Evolutionary conservation across 2,113 vertebrate genomes (phyloP), one percentile per base, ranked within the genome.

Genomic region (Corydoras maculifer): DNA sequence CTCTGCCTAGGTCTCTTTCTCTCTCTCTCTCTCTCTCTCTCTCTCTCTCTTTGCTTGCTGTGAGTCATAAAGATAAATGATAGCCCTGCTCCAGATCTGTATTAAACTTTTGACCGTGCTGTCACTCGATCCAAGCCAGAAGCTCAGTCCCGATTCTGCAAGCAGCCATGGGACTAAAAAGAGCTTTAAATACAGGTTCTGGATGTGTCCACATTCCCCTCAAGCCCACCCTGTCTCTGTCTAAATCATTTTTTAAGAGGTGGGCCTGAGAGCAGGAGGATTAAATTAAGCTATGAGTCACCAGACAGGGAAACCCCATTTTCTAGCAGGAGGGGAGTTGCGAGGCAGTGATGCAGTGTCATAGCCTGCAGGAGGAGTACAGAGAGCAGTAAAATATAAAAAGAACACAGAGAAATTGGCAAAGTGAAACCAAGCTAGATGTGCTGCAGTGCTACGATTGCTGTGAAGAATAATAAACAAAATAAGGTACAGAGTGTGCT

Each of bases 51-150:
- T 79, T 78, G 82, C 76, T 81, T 55, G 15, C 59, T 58, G 43
- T 66, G 54, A 80, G 75, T 82, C 80, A 82, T 68, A 71, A 76
- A 75, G 69, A 57, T 82, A 79, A 84, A 83, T 76, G 64, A 81
- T 80, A 55, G 48, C 54, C 65, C 11, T 15, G 10, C 73, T 76
- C 64, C 9, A 57, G 66, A 14, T 72, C 35, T 35, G 57, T 69
- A 62, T 71, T 75, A 77, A 76, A 74, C 71, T 61, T 65, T 68
- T 77, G 78, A 77, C 75, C 75, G 35, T 75, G 18, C 78, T 70
- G 78, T 76, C 71, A 76, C 62, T 74, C 71, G 53, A 62, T 49
- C 75, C 25, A 55, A 77, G 78, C 57, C 67, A 59, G 8, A 18
- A 5, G 57, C 68, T 70, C 68, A 75, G 72, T 68, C 35, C 57